Conservation (phyloP, 2,113 vertebrate genomes). For the Vidua chalybeata region DNA sequence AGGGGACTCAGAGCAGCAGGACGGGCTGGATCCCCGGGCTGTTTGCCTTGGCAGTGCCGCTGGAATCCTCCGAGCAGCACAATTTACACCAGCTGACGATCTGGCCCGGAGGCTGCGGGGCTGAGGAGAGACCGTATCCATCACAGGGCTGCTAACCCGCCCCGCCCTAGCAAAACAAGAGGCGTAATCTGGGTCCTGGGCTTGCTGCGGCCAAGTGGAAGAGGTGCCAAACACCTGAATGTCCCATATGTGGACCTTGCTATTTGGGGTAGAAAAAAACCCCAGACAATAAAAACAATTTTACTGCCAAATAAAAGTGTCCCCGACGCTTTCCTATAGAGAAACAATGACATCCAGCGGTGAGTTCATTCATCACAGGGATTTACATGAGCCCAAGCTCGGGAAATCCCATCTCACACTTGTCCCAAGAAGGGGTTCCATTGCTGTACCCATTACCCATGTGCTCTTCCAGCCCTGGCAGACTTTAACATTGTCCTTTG, state of each 20-base stretch:
- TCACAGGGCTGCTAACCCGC: not conserved
- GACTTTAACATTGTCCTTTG: not conserved
- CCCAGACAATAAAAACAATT: not conserved
- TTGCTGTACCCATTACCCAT: not conserved
- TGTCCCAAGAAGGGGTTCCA: not conserved
- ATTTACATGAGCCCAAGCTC: not conserved
- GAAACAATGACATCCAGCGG: constrained; percentile 79
- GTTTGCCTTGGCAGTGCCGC: not conserved
- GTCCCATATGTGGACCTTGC: not conserved
- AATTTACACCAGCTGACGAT: constrained; percentile 33
- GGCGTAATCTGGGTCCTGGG: constrained; percentile 16
- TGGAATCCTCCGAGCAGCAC: not conserved
- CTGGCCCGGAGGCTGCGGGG: not conserved
- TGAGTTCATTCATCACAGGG: constrained; percentile 50
- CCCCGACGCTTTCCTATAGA: constrained; percentile 44
- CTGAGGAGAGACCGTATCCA: not conserved
- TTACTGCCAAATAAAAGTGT: constrained; percentile 27
- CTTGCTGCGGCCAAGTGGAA: not conserved
- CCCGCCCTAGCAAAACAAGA: constrained; percentile 51
- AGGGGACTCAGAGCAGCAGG: not conserved
- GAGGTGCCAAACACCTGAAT: constrained; percentile 55
- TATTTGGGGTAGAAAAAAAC: not conserved
- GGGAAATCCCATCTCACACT: not conserved
- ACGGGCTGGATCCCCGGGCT: not conserved
- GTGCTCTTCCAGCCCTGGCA: not conserved